Percentiles rank a stretch among this genome's conserved stretches.
phyloP scores from a whole-genome alignment of 2,113 vertebrate genomes.

The Ailuropoda melanoleuca region DNA sequence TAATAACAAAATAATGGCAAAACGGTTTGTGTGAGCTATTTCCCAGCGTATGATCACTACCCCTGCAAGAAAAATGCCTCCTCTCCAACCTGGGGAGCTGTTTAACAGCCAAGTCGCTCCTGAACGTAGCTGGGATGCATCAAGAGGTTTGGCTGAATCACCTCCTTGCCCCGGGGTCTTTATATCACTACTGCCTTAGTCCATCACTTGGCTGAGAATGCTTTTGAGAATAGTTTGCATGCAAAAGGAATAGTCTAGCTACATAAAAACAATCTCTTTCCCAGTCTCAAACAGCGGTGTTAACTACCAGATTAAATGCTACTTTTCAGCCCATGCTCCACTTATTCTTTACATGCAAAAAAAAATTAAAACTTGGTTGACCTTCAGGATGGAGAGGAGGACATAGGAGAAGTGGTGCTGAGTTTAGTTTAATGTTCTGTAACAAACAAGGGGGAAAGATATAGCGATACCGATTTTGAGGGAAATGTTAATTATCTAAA shows the following conservation, averaged over 20 bases:
- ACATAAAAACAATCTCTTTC: constrained; percentile 67
- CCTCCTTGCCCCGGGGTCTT: background rate
- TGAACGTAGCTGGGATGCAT: background rate
- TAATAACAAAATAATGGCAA: constrained; percentile 45
- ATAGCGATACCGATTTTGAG: constrained; percentile 78
- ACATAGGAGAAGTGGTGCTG: constrained; percentile 59
- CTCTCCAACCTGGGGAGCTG: background rate
- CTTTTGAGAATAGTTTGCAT: background rate
- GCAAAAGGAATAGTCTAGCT: constrained; percentile 40
- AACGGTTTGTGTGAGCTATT: constrained; percentile 43
- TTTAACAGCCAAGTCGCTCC: background rate
- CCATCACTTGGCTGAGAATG: constrained; percentile 31
- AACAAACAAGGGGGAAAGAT: constrained; percentile 79
- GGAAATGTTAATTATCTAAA: constrained; percentile 86
- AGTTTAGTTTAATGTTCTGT: constrained; percentile 83
- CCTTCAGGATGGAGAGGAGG: constrained; percentile 74
- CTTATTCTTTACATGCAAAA: constrained; percentile 74
- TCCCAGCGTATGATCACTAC: background rate
- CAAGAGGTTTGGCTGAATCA: background rate
- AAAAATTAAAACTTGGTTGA: constrained; percentile 73
- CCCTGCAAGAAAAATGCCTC: background rate
- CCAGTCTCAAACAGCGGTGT: constrained; percentile 62
- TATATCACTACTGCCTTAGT: constrained; percentile 16
- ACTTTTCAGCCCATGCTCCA: constrained; percentile 41
- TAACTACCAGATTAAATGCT: constrained; percentile 69